phyloP scores from a whole-genome alignment of 1,140 invertebrate species.

The Habropoda laboriosa region DNA sequence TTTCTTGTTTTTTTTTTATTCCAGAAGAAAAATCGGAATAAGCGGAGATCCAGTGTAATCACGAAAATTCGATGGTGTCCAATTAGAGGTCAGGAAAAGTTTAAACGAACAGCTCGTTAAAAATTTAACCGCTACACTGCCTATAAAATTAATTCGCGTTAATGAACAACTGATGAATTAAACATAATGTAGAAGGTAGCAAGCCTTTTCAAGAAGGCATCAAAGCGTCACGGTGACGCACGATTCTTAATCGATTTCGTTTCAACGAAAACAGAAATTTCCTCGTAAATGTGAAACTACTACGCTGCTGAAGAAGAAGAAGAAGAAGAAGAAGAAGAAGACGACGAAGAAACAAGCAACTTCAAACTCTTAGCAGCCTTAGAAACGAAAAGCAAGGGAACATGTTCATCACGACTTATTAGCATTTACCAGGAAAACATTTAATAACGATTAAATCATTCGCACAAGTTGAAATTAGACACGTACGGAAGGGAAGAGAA shows the following conservation, averaged over 20 bases:
- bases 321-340: background rate
- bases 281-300: background rate
- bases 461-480: constrained; percentile 2
- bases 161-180: constrained; percentile 8
- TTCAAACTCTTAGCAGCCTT: background rate
- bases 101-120: constrained; percentile 8
- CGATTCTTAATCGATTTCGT: background rate
- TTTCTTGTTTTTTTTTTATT: no score
- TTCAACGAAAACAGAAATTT: constrained; percentile 15
- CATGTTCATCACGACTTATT: constrained; percentile 8
- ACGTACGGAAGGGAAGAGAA: background rate
- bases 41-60: background rate
- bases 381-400: background rate
- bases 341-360: no score
- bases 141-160: constrained; percentile 2
- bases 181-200: background rate
- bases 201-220: background rate
- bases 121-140: background rate
- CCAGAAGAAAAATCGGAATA: background rate
- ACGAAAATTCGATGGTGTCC: background rate
- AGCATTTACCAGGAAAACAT: constrained; percentile 54
- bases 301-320: background rate
- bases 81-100: background rate
- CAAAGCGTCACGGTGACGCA: background rate
- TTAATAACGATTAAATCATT: constrained; percentile 48